Evolutionary conservation across 2,888 invertebrate species (phyloP), one percentile per base, ranked within the genome.

Genomic region (Augiades crinisus): DNA sequence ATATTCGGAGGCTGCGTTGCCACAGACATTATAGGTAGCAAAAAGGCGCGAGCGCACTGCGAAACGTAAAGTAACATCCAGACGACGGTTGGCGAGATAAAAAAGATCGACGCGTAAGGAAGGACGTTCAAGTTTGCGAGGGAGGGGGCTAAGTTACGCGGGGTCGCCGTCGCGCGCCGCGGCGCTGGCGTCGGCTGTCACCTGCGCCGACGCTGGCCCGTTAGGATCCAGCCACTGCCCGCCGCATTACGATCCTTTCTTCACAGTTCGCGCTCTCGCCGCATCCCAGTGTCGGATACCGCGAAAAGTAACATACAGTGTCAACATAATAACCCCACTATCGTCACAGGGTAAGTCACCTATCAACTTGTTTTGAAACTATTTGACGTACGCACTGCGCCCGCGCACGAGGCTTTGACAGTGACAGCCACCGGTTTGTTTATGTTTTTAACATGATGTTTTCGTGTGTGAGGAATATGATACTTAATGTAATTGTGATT

Each of bases 141-240:
- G 60, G 60, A 62, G 58, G 59, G 64, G 60, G 53, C 53, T 52
- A 34, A 67, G 67, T 71, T 73, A 59, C 62, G 45, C 58, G 60
- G 72, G 76, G 75, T 70, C 78, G 76, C 79, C 79, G 74, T 54
- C 54, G 64, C 68, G 81, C 81, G 80, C 76, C 83, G 82, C 81
- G 81, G 82, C 83, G 84, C 83, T 78, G 68, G 76, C 65, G 70
- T 76, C 79, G 40, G 56, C 63, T 57, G 62, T 59, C 61, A 72
- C 67, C 64, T 67, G 69, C 73, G 70, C 68, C 71, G 67, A 47
- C 52, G 49, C 57, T 59, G 58, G 55, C 57, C 62, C 63, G 59
- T 58, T 57, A 60, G 55, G 44, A 55, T 61, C 56, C 44, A 63
- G 56, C 62, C 62, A 55, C 55, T 59, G 57, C 47, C 56, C 59